Conservation (phyloP, 1,140 invertebrate genomes). For the Drosophila trapezifrons region DNA sequence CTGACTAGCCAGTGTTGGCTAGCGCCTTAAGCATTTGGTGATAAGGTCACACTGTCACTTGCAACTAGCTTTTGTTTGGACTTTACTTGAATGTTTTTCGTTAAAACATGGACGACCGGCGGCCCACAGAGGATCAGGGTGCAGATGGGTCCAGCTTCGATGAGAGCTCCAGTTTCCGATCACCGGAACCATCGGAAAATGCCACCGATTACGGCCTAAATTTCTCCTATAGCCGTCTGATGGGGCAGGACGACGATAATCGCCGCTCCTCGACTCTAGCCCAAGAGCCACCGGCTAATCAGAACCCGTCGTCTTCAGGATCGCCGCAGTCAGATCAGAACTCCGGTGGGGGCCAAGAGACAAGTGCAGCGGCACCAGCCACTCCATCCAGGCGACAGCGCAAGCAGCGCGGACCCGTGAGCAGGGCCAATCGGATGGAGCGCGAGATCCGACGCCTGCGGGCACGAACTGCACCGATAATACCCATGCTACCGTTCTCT, state of each 20-base stretch:
- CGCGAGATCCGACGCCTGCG: slow-evolving; percentile 46
- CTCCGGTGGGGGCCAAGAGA: too few species aligned
- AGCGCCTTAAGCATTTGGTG: neutral
- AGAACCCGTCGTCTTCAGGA: neutral
- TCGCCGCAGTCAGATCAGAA: neutral
- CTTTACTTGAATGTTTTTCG: neutral
- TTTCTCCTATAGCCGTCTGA: slow-evolving; percentile 58
- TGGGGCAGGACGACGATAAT: neutral
- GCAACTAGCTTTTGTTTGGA: neutral
- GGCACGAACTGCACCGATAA: slow-evolving; percentile 10
- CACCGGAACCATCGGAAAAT: slow-evolving; percentile 28
- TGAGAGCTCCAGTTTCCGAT: slow-evolving; percentile 8
- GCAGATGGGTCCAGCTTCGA: neutral
- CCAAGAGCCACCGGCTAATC: neutral
- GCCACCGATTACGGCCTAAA: slow-evolving; percentile 57
- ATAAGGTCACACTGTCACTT: slow-evolving; percentile 8
- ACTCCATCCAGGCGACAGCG: slow-evolving; percentile 5
- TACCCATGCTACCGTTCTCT: slow-evolving; percentile 73
- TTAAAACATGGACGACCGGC: neutral
- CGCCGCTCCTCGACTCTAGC: slow-evolving; percentile 50
- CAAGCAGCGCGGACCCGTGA: slow-evolving; percentile 32
- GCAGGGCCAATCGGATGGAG: neutral
- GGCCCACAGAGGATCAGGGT: too few species aligned
- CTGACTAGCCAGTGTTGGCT: neutral
- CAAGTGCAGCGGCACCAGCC: neutral